A percentile compares a stretch with the other conserved stretches of the same genome.
Evolutionary conservation across 2,888 invertebrate genomes (phyloP).

Genomic region (Eretmocerus hayati): DNA sequence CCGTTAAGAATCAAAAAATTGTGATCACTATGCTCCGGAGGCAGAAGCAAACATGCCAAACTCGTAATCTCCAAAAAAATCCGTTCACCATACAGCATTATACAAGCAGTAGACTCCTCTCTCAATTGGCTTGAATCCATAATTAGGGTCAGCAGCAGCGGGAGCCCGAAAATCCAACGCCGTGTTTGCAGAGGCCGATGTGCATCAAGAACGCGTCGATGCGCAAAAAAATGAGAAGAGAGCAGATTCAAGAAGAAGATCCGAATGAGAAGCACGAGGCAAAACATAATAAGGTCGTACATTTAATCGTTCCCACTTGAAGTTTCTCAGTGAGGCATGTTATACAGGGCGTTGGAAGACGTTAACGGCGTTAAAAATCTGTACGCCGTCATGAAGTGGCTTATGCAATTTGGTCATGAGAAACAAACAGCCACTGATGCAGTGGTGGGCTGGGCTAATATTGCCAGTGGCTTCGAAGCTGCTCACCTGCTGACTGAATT

Average conservation of each 20-base stretch:
- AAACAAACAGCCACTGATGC: no score
- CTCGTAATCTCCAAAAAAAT: no score
- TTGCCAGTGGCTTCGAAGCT: not conserved
- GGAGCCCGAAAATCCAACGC: constrained; percentile 15
- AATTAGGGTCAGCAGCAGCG: constrained; percentile 22
- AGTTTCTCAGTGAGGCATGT: constrained; percentile 10
- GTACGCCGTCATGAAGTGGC: constrained; percentile 9
- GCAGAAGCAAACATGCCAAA: no score
- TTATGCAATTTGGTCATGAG: constrained; percentile 24
- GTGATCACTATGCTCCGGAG: no score
- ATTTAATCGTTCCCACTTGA: constrained; percentile 10
- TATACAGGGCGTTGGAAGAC: constrained; percentile 2
- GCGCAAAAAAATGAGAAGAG: constrained; percentile 15
- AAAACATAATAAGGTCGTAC: not conserved
- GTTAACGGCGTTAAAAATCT: constrained; percentile 15
- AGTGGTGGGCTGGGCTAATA: no score
- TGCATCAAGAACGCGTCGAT: not conserved
- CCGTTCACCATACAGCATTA: no score
- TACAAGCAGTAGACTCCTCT: not conserved
- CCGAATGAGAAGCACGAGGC: not conserved
- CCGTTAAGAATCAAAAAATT: no score
- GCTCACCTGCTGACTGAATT: constrained; percentile 18
- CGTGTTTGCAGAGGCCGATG: not conserved
- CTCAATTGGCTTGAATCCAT: constrained; percentile 22
- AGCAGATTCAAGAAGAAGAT: not conserved